Evolutionary conservation across 2,888 invertebrate genomes (phyloP), one percentile per base, ranked within the genome.

Genomic region (Caenorhabditis doughertyi): DNA sequence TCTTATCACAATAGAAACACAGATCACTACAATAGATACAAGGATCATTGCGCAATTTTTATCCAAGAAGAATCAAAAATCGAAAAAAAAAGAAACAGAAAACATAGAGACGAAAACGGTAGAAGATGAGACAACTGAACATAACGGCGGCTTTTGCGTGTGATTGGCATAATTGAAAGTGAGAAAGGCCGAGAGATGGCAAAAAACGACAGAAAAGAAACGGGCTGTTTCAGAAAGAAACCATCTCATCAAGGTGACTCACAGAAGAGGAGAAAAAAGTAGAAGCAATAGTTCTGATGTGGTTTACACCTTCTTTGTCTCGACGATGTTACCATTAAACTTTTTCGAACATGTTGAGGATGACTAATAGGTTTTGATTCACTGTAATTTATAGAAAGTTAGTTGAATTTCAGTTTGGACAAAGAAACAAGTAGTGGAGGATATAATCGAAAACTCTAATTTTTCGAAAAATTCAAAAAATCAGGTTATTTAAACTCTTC

Each of bases 141-240:
- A 64, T 62, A 68, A 35, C 47, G 35, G 21, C 49, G 58, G 32
- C 29, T 44, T 51, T 60, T 27, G 16, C 13, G 60, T 71, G 62
- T 79, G 71, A 67, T 72, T 79, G 79, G 79, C 79, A 79, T 79
- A 72, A 72, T 79, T 65, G 79, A 79, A 79, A 79, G 79, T 79
- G 79, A 79, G 71, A 80, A 73, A 58, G 49, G 58, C 67, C 56
- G 60, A 73, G 73, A 73, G 71, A 80, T 65, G 60, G 51, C 77
- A 68, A 68, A 80, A 60, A 67, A 65, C 44, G 74, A 51, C 49
- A 51, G 79, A 55, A 47, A 62, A 58, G 60, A 55, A n/a, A n/a
- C n/a, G 13, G 51, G 62, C 49, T 68, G 77, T 76, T 76, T 76
- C 60, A 68, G 77, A 70, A 32, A 58, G 62, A 70, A 60, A 51